Base-by-base conservation (phyloP, 2,113 vertebrate species). In the Sinocyclocheilus anshuiensis region DNA sequence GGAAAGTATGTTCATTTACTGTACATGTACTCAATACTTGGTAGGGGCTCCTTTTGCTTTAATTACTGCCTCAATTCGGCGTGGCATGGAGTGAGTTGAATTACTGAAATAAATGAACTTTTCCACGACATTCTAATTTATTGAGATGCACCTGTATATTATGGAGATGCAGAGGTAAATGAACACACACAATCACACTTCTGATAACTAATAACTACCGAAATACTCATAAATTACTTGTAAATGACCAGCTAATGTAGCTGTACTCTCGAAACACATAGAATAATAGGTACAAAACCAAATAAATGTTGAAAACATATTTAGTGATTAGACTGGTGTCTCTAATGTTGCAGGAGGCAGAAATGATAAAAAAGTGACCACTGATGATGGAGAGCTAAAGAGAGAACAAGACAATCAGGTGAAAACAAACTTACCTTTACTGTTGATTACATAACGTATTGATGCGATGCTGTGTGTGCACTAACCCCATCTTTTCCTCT, bases 101-200 rank as follows among this genome's bases (percentile, higher is more conserved):
- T n/a, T n/a, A n/a, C n/a, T n/a, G n/a, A n/a, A n/a, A n/a, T n/a
- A n/a, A n/a, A n/a, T n/a, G n/a, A n/a, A n/a, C n/a, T n/a, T n/a
- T n/a, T n/a, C n/a, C n/a, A n/a, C n/a, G n/a, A n/a, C n/a, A n/a
- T n/a, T n/a, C n/a, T n/a, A n/a, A n/a, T n/a, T n/a, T n/a, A n/a
- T n/a, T n/a, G n/a, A n/a, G n/a, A n/a, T n/a, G n/a, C n/a, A n/a
- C n/a, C n/a, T n/a, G n/a, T n/a, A 65, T 81, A 61, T 42, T 10
- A 13, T 81, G 59, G 79, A 81, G 79, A 26, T 65, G 2, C 12
- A 81, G n/a, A 81, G 79, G 79, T 81, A 81, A 18, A 45, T 16
- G 22, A 77, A 77, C 79, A 81, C 3, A 42, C 22, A 8, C 1
- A 16, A 50, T 77, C 3, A 26, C 74, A 71, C 4, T 22, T 71